Evolutionary conservation across 2,888 invertebrate genomes (phyloP).

Genomic region (Hoplodrina ambigua): DNA sequence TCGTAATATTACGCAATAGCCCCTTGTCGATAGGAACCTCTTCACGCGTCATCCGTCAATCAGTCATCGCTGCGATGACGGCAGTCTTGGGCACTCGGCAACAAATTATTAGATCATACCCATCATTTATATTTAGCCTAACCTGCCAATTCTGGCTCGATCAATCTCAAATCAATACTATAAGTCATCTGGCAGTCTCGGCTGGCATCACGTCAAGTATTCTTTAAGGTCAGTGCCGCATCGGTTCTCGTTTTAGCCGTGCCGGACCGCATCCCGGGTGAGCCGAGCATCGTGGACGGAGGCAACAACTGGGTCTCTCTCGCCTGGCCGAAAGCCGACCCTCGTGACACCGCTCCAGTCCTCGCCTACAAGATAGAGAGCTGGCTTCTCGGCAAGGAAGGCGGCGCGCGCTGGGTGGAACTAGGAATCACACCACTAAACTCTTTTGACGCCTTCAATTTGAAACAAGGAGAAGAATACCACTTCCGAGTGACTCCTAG

Average conservation of each 20-base stretch:
- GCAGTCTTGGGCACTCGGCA: conserved; percentile 33
- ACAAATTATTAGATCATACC: conserved; percentile 47
- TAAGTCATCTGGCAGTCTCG: conserved; percentile 75
- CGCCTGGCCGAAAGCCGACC: conserved; percentile 95
- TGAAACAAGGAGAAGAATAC: conserved; percentile 95
- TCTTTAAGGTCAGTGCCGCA: conserved; percentile 81
- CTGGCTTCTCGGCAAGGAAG: conserved; percentile 94
- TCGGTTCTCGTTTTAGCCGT: conserved; percentile 92
- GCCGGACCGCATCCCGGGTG: conserved; percentile 94
- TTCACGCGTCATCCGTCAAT: conserved; percentile 11
- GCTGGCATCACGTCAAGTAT: conserved; percentile 82
- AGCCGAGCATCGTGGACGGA: conserved; percentile 94
- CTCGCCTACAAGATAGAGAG: conserved; percentile 95
- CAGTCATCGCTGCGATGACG: conserved; percentile 4
- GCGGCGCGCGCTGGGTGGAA: conserved; percentile 96
- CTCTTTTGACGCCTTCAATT: conserved; percentile 95
- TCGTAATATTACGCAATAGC: conserved; percentile 11
- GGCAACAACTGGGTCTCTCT: conserved; percentile 96
- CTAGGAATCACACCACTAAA: conserved; percentile 95
- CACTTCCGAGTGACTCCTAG: conserved; percentile 96
- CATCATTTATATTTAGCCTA: conserved; percentile 53
- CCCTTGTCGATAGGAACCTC: neutral
- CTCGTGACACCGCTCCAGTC: conserved; percentile 93
- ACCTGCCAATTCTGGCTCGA: conserved; percentile 60
- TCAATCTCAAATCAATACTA: conserved; percentile 68